These are phyloP conservation scores for Heliconius congener DNA, from an alignment of 1,140 invertebrate species.

Conservation along the genomic window DNA sequence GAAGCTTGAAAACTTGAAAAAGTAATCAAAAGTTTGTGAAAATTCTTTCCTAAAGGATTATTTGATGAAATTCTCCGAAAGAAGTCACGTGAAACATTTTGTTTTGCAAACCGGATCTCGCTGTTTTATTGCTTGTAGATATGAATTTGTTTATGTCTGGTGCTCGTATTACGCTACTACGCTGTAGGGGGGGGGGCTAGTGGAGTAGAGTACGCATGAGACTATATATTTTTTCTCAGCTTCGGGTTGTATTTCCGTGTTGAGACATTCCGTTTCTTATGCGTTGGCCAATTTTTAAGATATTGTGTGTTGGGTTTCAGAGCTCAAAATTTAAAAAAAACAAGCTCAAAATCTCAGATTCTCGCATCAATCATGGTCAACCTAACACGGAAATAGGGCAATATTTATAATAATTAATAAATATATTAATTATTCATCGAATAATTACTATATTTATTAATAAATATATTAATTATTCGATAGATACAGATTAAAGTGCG, in stretches of 20 bases:
- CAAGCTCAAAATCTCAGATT: too few species aligned
- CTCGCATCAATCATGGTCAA: too few species aligned
- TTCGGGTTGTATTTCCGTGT: background rate
- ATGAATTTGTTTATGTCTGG: conserved; percentile 36
- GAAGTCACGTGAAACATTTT: conserved; percentile 5
- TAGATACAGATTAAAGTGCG: too few species aligned
- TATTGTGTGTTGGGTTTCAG: too few species aligned
- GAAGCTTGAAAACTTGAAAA: conserved; percentile 8
- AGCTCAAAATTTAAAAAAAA: too few species aligned
- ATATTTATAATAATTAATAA: too few species aligned
- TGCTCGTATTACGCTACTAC: conserved; percentile 21
- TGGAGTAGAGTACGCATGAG: background rate
- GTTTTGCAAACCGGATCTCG: conserved; percentile 7
- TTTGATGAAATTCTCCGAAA: background rate
- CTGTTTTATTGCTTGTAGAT: conserved; percentile 9
- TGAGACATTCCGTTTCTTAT: background rate
- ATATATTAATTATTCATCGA: too few species aligned
- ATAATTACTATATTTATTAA: too few species aligned
- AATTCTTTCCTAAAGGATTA: conserved; percentile 9
- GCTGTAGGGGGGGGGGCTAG: background rate
- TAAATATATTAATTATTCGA: too few species aligned
- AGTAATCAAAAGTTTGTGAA: background rate
- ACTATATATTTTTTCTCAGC: background rate
- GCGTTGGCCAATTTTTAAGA: too few species aligned
- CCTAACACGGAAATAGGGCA: too few species aligned